Conservation (phyloP, 2,113 vertebrate species). For the Sebastes fasciatus region DNA sequence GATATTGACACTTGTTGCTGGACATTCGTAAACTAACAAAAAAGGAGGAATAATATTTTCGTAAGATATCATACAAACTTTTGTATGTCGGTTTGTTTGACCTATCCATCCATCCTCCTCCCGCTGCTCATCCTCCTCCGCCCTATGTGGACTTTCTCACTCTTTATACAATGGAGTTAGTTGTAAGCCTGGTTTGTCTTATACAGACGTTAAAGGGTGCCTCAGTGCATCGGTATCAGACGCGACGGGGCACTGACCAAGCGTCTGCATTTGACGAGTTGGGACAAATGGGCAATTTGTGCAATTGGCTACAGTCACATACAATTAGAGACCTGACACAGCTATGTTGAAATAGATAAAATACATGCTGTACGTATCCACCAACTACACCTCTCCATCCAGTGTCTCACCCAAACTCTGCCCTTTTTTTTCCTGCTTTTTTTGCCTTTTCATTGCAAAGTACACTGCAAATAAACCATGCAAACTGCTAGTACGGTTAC, state of each 20-base stretch:
- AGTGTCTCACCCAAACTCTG: not conserved
- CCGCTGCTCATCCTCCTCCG: too few relatives aligned
- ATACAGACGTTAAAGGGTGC: not conserved
- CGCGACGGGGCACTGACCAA: too few relatives aligned
- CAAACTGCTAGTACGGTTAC: not conserved
- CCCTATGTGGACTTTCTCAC: too few relatives aligned
- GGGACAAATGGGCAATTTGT: slow-evolving; percentile 5
- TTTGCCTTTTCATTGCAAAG: slow-evolving; percentile 7
- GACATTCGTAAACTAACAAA: too few relatives aligned
- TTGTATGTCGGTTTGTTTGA: too few relatives aligned
- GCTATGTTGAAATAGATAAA: not conserved
- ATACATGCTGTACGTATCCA: not conserved
- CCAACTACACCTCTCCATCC: not conserved
- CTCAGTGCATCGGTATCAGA: too few relatives aligned
- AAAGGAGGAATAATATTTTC: too few relatives aligned
- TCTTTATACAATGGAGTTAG: not conserved
- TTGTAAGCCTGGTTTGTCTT: too few relatives aligned
- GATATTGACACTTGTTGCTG: too few relatives aligned
- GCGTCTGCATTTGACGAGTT: too few relatives aligned
- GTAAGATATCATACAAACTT: too few relatives aligned
- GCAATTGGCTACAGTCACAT: slow-evolving; percentile 12
- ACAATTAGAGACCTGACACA: slow-evolving; percentile 26
- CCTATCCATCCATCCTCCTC: too few relatives aligned
- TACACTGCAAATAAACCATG: not conserved
- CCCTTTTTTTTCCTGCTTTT: not conserved